Conservation (phyloP, 1,140 invertebrate genomes). For the Vanessa tameamea region DNA sequence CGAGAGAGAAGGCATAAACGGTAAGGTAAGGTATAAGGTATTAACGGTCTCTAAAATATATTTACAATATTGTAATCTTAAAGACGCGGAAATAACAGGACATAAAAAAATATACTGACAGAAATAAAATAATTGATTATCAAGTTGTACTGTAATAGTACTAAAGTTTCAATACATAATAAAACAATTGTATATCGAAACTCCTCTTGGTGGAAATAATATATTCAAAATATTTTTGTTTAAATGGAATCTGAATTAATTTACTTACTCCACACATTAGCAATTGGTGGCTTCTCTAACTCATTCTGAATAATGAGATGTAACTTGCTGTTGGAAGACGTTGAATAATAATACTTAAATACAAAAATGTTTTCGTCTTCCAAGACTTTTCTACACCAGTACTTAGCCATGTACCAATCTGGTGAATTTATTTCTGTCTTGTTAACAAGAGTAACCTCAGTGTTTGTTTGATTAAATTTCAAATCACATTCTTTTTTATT, state of each 20-base stretch:
- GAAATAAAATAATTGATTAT: no score
- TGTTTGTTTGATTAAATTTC: slow-evolving; percentile 77
- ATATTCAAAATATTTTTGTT: no score
- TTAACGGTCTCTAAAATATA: no score
- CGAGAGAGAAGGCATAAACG: no score
- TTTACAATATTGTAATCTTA: no score
- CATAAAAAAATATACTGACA: no score
- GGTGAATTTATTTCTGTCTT: slow-evolving; percentile 49
- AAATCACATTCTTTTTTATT: slow-evolving; percentile 75
- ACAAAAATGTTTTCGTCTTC: slow-evolving; percentile 50
- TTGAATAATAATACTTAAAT: slow-evolving; percentile 53
- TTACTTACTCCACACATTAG: slow-evolving; percentile 61
- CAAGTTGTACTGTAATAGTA: no score
- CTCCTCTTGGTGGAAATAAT: no score
- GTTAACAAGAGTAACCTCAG: slow-evolving; percentile 59
- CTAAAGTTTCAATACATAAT: no score
- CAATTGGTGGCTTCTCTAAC: slow-evolving; percentile 44
- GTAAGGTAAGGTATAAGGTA: no score
- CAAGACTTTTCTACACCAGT: slow-evolving; percentile 52
- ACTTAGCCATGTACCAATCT: slow-evolving; percentile 39
- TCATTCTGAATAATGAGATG: slow-evolving; percentile 58
- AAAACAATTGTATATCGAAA: no score
- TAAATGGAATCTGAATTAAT: background rate
- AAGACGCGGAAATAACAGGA: no score
- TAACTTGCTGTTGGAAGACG: slow-evolving; percentile 25